Percentiles rank a stretch among this genome's conserved stretches.
Evolutionary conservation across 1,140 invertebrate genomes (phyloP).

Genomic region (Solen grandis): DNA sequence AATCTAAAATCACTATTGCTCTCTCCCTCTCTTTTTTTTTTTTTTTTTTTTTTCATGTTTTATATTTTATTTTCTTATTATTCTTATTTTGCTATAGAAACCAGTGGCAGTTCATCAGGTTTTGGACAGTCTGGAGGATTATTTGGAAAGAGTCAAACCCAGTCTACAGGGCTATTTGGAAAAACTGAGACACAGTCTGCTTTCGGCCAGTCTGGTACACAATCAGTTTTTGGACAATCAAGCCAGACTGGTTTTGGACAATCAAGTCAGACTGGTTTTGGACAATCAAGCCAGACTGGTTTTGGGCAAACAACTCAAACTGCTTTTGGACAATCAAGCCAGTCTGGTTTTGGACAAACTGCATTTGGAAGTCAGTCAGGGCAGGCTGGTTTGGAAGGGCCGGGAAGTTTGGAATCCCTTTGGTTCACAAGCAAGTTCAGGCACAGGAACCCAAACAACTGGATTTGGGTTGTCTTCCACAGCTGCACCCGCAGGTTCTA

Average conservation of each 20-base stretch:
- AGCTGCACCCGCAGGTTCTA: neutral
- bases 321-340: neutral
- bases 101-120: neutral
- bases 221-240: slow-evolving; percentile 37
- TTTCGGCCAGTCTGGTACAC: slow-evolving; percentile 38
- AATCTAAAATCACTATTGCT: neutral
- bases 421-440: neutral
- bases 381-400: neutral
- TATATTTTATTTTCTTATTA: no score
- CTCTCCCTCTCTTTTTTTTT: neutral
- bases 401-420: no score
- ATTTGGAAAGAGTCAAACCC: neutral
- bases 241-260: no score
- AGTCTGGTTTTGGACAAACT: slow-evolving; percentile 3
- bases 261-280: slow-evolving; percentile 14
- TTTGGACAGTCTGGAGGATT: slow-evolving; percentile 19
- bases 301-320: slow-evolving; percentile 33
- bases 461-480: slow-evolving; percentile 18
- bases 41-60: neutral
- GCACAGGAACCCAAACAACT: neutral
- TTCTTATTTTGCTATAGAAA: neutral
- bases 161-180: slow-evolving; percentile 33
- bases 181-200: slow-evolving; percentile 5
- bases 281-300: slow-evolving; percentile 19
- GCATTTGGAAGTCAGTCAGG: neutral